Percentiles rank a stretch among this genome's conserved stretches.
phyloP scores from a whole-genome alignment of 2,888 invertebrate species.

The Drosophila pseudotakahashii region DNA sequence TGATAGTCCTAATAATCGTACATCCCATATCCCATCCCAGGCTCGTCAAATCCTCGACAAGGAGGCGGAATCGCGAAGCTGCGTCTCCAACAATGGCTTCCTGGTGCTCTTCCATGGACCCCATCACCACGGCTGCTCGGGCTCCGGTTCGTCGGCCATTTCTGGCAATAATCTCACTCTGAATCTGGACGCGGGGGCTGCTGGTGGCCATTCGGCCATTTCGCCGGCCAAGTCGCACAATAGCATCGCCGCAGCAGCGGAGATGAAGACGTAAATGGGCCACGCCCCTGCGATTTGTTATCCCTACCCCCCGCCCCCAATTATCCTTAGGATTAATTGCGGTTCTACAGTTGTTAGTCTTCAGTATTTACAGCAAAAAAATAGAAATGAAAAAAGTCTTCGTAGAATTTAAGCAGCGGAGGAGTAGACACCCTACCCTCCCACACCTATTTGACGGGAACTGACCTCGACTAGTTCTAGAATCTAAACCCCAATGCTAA shows the following conservation, averaged over 20 bases:
- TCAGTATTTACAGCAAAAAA: slow-evolving; percentile 65
- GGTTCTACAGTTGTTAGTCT: slow-evolving; percentile 42
- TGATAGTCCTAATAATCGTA: background rate
- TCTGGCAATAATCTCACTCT: slow-evolving; percentile 69
- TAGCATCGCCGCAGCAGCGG: slow-evolving; percentile 64
- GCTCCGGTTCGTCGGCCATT: slow-evolving; percentile 49
- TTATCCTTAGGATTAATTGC: slow-evolving; percentile 28
- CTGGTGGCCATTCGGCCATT: slow-evolving; percentile 63
- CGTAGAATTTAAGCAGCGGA: slow-evolving; percentile 53
- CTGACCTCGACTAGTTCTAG: slow-evolving; percentile 52
- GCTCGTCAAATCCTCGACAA: slow-evolving; percentile 84
- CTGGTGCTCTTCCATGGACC: slow-evolving; percentile 81
- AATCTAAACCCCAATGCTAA: slow-evolving; percentile 21
- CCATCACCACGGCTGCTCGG: slow-evolving; percentile 67
- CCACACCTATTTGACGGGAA: slow-evolving; percentile 30
- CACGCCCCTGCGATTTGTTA: background rate
- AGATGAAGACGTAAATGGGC: slow-evolving; percentile 68
- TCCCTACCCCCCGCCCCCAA: background rate
- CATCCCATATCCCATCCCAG: slow-evolving; percentile 50
- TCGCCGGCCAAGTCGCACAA: slow-evolving; percentile 81
- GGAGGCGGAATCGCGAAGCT: slow-evolving; percentile 82
- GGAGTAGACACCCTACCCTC: slow-evolving; percentile 10
- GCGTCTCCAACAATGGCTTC: slow-evolving; percentile 82
- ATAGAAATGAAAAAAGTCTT: slow-evolving; percentile 54
- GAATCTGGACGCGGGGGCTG: slow-evolving; percentile 61